Evolutionary conservation across 2,797 vertebrate genomes (phyloP).

Genomic region (Hoplostethus atlanticus): DNA sequence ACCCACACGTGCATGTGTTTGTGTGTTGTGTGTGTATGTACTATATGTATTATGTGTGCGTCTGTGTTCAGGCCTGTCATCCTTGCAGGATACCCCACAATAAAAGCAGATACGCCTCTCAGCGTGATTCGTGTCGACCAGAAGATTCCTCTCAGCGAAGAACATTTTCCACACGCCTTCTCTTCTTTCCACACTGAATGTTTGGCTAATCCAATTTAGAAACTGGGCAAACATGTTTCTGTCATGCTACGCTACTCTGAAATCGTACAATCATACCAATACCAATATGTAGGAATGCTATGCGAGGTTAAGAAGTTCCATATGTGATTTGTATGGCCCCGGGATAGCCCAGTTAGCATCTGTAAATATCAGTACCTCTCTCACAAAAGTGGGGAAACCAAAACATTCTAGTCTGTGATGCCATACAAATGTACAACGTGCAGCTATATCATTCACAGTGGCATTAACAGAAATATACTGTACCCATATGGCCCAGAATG

Average conservation of each 20-base stretch:
- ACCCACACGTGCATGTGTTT: background rate
- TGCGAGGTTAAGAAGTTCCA: background rate
- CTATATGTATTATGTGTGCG: slow-evolving; percentile 18
- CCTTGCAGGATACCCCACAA: slow-evolving; percentile 43
- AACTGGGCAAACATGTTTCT: slow-evolving; percentile 54
- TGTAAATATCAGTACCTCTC: background rate
- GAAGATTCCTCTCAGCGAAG: slow-evolving; percentile 63
- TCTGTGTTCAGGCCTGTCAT: slow-evolving; percentile 48
- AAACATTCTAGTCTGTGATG: background rate
- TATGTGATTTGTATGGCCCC: too few relatives aligned
- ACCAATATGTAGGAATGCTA: background rate
- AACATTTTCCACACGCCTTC: slow-evolving; percentile 60
- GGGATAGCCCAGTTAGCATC: background rate
- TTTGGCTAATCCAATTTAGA: slow-evolving; percentile 74
- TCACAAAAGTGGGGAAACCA: background rate
- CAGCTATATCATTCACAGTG: background rate
- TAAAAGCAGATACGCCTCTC: slow-evolving; percentile 65
- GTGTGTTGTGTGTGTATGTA: slow-evolving; percentile 22
- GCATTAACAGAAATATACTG: background rate
- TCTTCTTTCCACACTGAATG: slow-evolving; percentile 57
- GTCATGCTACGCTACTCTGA: slow-evolving; percentile 31
- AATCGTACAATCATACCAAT: slow-evolving; percentile 27
- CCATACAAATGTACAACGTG: background rate
- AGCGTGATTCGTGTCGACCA: slow-evolving; percentile 66
- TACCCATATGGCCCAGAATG: too few relatives aligned